Conservation (phyloP, 2,113 vertebrate species). For the Oceanites oceanicus region DNA sequence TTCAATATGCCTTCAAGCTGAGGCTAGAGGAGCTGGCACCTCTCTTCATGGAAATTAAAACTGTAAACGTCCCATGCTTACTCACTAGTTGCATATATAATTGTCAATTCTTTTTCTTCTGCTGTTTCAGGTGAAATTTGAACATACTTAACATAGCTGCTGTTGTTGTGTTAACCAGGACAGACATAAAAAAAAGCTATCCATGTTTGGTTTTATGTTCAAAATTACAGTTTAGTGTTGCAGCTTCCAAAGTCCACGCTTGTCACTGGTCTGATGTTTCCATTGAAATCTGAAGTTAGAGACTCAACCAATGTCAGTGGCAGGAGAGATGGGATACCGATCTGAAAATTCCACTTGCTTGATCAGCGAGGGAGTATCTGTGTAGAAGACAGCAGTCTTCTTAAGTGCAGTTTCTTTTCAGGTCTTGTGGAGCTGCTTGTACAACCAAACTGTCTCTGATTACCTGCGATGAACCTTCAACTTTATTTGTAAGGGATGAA, state of each 20-base stretch:
- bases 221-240: neutral
- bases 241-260: neutral
- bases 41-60: neutral
- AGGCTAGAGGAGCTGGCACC: neutral
- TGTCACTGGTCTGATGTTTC: neutral
- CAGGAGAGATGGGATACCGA: neutral
- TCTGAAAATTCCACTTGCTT: neutral
- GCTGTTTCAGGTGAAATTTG: neutral
- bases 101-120: neutral
- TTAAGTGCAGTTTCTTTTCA: neutral
- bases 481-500: neutral
- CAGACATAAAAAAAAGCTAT: neutral
- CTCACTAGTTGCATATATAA: neutral
- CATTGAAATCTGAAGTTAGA: neutral
- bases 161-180: neutral
- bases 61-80: neutral
- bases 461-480: neutral
- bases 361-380: neutral
- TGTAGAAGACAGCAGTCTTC: neutral
- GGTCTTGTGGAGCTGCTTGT: neutral
- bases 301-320: neutral
- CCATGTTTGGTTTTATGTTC: neutral
- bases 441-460: neutral
- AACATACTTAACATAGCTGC: neutral
- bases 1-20: neutral